Conservation (phyloP, 2,113 vertebrate genomes). For the Eptesicus fuscus region DNA sequence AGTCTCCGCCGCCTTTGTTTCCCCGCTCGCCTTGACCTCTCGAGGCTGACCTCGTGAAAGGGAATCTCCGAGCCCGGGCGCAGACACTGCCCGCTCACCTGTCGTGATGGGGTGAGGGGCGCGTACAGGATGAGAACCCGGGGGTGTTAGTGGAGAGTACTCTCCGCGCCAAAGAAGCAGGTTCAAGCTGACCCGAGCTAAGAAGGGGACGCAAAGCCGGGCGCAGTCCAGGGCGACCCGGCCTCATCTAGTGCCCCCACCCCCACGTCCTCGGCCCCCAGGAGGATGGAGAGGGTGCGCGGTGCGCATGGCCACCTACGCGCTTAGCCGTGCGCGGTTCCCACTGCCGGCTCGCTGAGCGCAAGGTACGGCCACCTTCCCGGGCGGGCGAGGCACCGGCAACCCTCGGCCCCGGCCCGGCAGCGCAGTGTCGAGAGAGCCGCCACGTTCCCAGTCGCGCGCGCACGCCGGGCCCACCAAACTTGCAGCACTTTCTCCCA, state of each 20-base stretch:
- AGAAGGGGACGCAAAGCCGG: neutral
- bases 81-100: neutral
- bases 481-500: conserved; percentile 76
- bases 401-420: neutral
- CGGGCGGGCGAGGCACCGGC: neutral
- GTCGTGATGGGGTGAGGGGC: neutral
- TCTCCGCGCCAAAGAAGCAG: neutral
- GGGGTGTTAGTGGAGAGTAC: neutral
- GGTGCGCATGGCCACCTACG: conserved; percentile 55
- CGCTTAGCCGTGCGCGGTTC: neutral
- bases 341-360: neutral
- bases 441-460: conserved; percentile 63
- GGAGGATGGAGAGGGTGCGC: neutral
- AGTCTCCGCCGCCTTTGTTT: conserved; percentile 23
- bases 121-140: neutral
- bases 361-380: neutral
- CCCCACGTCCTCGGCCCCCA: neutral
- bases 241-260: neutral
- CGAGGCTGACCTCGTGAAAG: neutral
- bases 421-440: neutral
- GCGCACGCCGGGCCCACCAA: conserved; percentile 69
- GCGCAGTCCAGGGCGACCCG: neutral
- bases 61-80: neutral
- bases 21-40: neutral
- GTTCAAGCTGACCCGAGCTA: neutral